A percentile compares a stretch with the other conserved stretches of the same genome.
Evolutionary conservation across 2,888 invertebrate species (phyloP).

Genomic region (Nemapogon koenigi): DNA sequence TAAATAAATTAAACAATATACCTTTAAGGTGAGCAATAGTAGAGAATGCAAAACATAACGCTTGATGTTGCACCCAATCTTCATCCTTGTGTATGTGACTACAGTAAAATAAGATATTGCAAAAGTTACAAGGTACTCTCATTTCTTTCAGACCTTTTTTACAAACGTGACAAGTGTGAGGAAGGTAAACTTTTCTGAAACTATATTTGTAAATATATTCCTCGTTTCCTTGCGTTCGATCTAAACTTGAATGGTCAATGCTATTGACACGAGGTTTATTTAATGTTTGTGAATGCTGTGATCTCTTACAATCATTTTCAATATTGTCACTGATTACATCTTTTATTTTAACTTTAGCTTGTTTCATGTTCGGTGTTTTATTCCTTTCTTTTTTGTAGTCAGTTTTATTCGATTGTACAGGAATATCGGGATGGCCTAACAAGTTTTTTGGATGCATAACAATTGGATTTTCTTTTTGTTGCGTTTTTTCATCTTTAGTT

Average conservation of each 20-base stretch:
- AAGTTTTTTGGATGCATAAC: slow-evolving; percentile 63
- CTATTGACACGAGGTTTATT: slow-evolving; percentile 26
- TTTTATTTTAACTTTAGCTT: slow-evolving; percentile 52
- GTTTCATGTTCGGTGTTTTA: slow-evolving; percentile 44
- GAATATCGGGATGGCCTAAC: slow-evolving; percentile 56
- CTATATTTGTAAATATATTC: slow-evolving; percentile 70
- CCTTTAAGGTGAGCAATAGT: slow-evolving; percentile 64
- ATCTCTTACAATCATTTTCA: slow-evolving; percentile 26
- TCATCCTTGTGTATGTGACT: slow-evolving; percentile 64
- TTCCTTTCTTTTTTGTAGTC: slow-evolving; percentile 60
- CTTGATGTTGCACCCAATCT: slow-evolving; percentile 63
- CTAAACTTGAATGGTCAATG: slow-evolving; percentile 26
- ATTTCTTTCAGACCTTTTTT: slow-evolving; percentile 36
- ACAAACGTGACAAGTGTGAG: slow-evolving; percentile 64
- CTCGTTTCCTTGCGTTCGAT: slow-evolving; percentile 58
- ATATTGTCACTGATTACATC: slow-evolving; percentile 37
- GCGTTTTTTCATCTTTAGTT: slow-evolving; percentile 23
- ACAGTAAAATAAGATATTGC: slow-evolving; percentile 72
- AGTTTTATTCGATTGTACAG: slow-evolving; percentile 58
- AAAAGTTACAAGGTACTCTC: slow-evolving; percentile 48
- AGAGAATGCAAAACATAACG: slow-evolving; percentile 66
- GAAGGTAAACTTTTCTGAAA: slow-evolving; percentile 69
- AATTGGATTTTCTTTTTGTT: slow-evolving; percentile 22
- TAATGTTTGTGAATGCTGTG: slow-evolving; percentile 39
- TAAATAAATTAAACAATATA: slow-evolving; percentile 25